phyloP scores from a whole-genome alignment of 2,797 vertebrate genomes.

The Alca torda region DNA sequence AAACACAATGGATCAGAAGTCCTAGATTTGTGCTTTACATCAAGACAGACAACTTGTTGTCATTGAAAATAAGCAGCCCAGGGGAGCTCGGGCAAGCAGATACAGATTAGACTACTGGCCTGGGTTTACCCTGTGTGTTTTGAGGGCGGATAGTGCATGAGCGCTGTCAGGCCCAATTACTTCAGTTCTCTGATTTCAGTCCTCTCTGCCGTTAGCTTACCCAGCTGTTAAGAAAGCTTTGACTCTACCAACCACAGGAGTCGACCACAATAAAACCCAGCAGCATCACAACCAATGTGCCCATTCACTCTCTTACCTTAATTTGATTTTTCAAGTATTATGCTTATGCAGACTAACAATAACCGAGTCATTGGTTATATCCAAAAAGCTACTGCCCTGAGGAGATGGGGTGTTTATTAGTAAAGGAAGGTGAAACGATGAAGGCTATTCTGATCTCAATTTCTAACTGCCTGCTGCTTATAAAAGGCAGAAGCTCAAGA shows the following conservation, averaged over 20 bases:
- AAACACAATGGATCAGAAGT: neutral
- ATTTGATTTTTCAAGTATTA: neutral
- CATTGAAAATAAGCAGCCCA: neutral
- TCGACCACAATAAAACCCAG: neutral
- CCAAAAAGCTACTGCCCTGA: neutral
- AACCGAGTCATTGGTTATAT: neutral
- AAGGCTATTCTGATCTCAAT: neutral
- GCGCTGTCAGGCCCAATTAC: no score
- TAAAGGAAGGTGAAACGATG: neutral
- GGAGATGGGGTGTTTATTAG: neutral
- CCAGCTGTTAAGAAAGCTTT: neutral
- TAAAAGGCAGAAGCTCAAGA: neutral
- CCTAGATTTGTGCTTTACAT: neutral
- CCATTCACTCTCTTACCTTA: neutral
- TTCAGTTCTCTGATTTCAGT: neutral
- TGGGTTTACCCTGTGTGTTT: rapidly evolving
- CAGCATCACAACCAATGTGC: neutral
- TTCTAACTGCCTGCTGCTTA: neutral
- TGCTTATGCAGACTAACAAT: neutral
- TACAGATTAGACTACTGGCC: neutral
- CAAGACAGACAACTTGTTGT: neutral
- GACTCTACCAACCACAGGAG: rapidly evolving
- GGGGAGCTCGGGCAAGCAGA: neutral
- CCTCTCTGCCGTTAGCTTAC: neutral
- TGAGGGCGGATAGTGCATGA: rapidly evolving